Base-by-base conservation (phyloP, 2,113 vertebrate species). In the Nematolebias whitei region DNA sequence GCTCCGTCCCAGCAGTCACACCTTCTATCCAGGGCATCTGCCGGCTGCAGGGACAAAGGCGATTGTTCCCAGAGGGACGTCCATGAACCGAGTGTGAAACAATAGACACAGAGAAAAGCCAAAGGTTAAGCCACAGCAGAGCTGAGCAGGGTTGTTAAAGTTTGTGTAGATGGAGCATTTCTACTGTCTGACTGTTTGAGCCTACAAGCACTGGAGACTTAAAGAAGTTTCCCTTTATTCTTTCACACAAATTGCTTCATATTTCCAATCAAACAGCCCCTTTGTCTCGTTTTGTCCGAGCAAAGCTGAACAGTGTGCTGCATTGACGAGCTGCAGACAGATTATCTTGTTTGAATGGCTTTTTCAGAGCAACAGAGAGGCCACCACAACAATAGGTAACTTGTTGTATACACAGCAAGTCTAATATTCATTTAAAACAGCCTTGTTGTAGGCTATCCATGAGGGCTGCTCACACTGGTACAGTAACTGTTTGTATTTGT, bases 321-420 rank as follows among this genome's bases (percentile, higher is more conserved):
- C 85, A 82, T 75, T 82, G 88, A 87, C 78, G 84, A 87, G 84
- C 82, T 68, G 70, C 87, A 87, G 85, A 89, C 85, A 83, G 89
- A 89, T 89, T 88, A 91, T 88, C 86, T 90, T 86, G 75, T 90
- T 90, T 87, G 75, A 92, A 88, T 88, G 85, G 86, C 85, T 87
- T 90, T 91, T 88, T 73, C 87, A 83, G 82, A 79, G 81, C 75
- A 76, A 74, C 76, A 83, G 75, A 83, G 82, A 89, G 88, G 80
- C 79, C 80, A 64, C 66, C 64, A 75, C 79, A 88, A 91, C 88
- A 91, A 91, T 90, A 90, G 87, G 86, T 86, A 86, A 90, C 89
- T 90, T 90, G 89, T 91, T 91, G 79, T 77, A 76, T 84, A 75
- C 85, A 85, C 78, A 89, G 87, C 83, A 87, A 84, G 81, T 84